Evolutionary conservation across 2,888 invertebrate species (phyloP).

Genomic region (Lypha dubia): DNA sequence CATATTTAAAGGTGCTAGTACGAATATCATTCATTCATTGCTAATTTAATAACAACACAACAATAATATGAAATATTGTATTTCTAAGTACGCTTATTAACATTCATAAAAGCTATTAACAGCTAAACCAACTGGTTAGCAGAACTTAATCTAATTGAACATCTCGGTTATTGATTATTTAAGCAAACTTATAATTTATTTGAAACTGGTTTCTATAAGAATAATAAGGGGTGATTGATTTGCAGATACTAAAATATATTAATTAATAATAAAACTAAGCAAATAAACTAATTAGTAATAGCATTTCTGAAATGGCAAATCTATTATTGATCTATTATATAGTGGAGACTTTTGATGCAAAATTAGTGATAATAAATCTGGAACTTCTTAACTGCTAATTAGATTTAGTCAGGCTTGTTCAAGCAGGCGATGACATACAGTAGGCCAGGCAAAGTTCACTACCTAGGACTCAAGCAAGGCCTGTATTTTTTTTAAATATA

Average conservation of each 20-base stretch:
- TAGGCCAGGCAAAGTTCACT: too few relatives aligned
- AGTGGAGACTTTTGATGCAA: too few relatives aligned
- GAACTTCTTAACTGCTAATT: too few relatives aligned
- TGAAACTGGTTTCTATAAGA: background rate
- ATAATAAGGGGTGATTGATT: background rate
- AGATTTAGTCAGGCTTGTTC: too few relatives aligned
- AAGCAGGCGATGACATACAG: too few relatives aligned
- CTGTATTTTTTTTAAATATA: too few relatives aligned
- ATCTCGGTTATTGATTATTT: slow-evolving; percentile 21
- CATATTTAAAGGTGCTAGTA: slow-evolving; percentile 10
- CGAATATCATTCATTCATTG: background rate
- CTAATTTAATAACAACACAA: background rate
- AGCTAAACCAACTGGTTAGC: background rate
- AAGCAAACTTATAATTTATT: background rate
- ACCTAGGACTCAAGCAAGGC: too few relatives aligned
- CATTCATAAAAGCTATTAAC: slow-evolving; percentile 32
- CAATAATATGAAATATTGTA: background rate
- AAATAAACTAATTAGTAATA: too few relatives aligned
- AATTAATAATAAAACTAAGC: too few relatives aligned
- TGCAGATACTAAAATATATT: background rate
- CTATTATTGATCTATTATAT: too few relatives aligned
- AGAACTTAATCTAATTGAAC: background rate
- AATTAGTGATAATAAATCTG: too few relatives aligned
- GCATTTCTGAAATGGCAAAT: too few relatives aligned
- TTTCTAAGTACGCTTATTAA: slow-evolving; percentile 11